These are phyloP conservation scores for Corythaixoides concolor DNA, from an alignment of 2,113 vertebrate genomes.

Conservation along the genomic window DNA sequence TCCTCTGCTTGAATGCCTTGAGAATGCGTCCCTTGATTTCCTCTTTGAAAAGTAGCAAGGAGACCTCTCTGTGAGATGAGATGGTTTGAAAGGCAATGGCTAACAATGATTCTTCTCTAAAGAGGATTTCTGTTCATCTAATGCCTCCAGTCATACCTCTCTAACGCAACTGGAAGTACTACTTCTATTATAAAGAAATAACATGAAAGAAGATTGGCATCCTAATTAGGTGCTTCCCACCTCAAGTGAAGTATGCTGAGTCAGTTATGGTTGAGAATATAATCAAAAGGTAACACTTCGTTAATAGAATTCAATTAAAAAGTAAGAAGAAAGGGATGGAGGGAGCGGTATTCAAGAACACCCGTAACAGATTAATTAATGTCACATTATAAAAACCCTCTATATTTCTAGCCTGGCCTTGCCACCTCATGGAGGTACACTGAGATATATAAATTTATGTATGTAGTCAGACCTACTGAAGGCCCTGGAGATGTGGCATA, in stretches of 20 bases:
- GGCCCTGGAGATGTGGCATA: not conserved
- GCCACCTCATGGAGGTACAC: not conserved
- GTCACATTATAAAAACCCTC: not conserved
- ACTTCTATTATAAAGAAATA: not conserved
- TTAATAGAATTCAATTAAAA: slow-evolving; percentile 18
- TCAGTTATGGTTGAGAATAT: not conserved
- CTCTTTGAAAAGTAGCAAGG: not conserved
- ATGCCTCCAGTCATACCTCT: not conserved
- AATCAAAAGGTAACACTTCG: not conserved
- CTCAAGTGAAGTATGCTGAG: not conserved
- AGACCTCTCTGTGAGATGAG: not conserved
- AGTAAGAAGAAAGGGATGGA: not conserved
- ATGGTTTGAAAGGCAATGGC: not conserved
- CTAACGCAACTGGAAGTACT: not conserved
- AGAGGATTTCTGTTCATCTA: not conserved
- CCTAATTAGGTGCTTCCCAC: not conserved
- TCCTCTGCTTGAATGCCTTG: not conserved
- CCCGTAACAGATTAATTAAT: not conserved
- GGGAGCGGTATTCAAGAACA: not conserved
- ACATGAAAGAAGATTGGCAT: not conserved
- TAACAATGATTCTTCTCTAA: not conserved
- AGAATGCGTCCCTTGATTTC: not conserved
- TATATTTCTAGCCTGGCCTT: not conserved
- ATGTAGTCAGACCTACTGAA: not conserved
- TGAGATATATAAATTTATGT: not conserved